These are phyloP conservation scores for Gymnodraco acuticeps DNA, from an alignment of 2,797 vertebrate species.

Conservation along the genomic window DNA sequence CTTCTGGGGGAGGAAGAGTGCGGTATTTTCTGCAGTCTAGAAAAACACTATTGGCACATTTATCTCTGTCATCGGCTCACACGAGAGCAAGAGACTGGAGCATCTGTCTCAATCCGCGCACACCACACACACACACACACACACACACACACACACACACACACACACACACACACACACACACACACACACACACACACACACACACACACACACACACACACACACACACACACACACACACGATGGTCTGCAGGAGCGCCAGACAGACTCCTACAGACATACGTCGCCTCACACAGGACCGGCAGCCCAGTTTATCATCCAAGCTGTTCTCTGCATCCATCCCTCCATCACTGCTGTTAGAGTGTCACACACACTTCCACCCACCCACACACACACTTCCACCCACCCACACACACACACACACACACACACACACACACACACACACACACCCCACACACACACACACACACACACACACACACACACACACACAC, in stretches of 20 bases:
- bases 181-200: too few relatives aligned
- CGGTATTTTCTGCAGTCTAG: constrained; percentile 31
- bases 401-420: not conserved
- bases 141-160: constrained; percentile 44
- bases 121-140: constrained; percentile 46
- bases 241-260: constrained; percentile 6
- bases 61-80: constrained; percentile 61
- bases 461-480: too few relatives aligned
- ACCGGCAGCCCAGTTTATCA: constrained; percentile 52
- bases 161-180: constrained; percentile 48
- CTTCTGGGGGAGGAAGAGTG: not conserved
- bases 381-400: not conserved
- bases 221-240: constrained; percentile 15
- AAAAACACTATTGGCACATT: constrained; percentile 57
- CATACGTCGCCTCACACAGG: constrained; percentile 39
- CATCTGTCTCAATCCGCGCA: constrained; percentile 69
- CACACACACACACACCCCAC: too few relatives aligned
- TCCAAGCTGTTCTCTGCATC: constrained; percentile 59
- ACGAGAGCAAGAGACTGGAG: constrained; percentile 47
- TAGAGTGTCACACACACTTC: constrained; percentile 1
- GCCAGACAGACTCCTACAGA: constrained; percentile 65
- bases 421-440: constrained; percentile 2
- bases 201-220: too few relatives aligned
- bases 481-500: too few relatives aligned
- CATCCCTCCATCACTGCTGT: constrained; percentile 20